Conservation (phyloP, 30 jellyfish, hydroid and myxozoan genomes). For the Turritopsis rubra region DNA sequence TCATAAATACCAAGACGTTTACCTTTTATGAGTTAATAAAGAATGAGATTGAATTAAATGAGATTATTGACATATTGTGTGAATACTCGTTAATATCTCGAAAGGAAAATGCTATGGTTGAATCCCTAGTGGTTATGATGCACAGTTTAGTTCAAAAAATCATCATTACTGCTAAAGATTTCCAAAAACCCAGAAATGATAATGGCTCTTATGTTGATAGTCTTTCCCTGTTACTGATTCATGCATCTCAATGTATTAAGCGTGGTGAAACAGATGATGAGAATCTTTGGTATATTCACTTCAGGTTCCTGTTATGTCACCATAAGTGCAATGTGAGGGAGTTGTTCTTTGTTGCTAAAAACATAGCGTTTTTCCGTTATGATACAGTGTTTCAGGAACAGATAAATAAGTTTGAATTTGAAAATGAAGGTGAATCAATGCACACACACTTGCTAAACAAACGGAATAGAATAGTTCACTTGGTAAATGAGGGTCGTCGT, state of each 20-base stretch:
- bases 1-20: slow-evolving; percentile 1
- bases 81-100: slow-evolving; percentile 3
- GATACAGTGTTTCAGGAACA: neutral
- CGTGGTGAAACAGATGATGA: neutral
- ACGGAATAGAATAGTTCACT: neutral
- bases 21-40: neutral
- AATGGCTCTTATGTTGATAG: neutral
- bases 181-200: neutral
- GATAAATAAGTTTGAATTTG: neutral
- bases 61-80: neutral
- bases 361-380: neutral
- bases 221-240: neutral
- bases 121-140: neutral
- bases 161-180: neutral
- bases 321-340: neutral
- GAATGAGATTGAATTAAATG: neutral
- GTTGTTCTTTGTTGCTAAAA: neutral
- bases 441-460: neutral
- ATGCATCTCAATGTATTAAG: neutral
- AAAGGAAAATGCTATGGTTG: neutral
- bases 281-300: neutral
- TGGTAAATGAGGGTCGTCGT: neutral
- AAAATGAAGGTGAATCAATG: neutral
- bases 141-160: slow-evolving; percentile 10
- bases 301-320: neutral